phyloP scores from a whole-genome alignment of 2,797 vertebrate genomes.

The Periparus ater region DNA sequence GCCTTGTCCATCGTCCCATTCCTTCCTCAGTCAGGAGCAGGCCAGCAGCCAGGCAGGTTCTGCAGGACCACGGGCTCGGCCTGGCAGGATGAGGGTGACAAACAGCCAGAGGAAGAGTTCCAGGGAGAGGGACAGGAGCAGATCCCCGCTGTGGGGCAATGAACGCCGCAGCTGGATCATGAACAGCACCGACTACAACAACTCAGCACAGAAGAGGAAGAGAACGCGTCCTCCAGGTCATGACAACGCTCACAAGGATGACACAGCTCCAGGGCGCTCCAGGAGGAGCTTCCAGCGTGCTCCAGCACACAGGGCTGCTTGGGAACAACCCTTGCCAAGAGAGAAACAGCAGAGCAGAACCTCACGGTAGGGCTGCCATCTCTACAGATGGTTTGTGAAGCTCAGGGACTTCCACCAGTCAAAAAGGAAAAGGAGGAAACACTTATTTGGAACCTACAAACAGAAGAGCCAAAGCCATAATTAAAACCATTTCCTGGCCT shows the following conservation, averaged over 20 bases:
- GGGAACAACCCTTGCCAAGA: neutral
- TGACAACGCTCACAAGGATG: neutral
- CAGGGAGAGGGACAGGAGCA: neutral
- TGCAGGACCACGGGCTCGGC: neutral
- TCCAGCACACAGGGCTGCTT: neutral
- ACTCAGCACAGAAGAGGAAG: neutral
- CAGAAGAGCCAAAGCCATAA: neutral
- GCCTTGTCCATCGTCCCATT: slow-evolving; percentile 58
- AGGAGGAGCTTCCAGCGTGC: neutral
- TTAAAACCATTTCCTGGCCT: neutral
- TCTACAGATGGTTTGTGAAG: neutral
- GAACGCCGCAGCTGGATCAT: rapidly evolving
- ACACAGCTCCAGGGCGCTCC: neutral
- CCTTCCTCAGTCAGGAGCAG: neutral
- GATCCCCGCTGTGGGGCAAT: neutral
- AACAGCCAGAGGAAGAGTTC: rapidly evolving
- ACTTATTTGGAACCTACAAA: neutral
- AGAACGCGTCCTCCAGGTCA: neutral
- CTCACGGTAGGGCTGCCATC: rapidly evolving
- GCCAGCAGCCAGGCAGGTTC: neutral
- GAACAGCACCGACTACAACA: rapidly evolving
- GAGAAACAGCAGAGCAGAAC: neutral
- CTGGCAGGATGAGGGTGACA: neutral
- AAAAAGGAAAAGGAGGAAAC: neutral
- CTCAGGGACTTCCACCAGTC: neutral